Evolutionary conservation across 2,797 vertebrate genomes (phyloP).

Genomic region (Coendou prehensilis): DNA sequence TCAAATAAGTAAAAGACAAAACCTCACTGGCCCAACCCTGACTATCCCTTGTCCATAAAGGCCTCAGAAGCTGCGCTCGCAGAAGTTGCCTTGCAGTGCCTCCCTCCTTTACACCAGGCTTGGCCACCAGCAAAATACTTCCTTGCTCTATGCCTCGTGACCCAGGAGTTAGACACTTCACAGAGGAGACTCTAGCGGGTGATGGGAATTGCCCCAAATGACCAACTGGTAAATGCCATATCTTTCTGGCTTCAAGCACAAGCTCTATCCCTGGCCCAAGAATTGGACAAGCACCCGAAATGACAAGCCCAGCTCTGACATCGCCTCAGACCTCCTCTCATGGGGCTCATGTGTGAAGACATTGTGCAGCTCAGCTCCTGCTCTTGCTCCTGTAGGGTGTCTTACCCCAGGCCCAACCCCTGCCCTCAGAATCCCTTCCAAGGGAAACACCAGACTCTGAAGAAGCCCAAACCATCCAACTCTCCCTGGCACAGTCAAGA

Average conservation of each 20-base stretch:
- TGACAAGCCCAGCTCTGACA: background rate
- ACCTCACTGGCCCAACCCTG: background rate
- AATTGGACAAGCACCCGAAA: background rate
- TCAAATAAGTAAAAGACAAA: background rate
- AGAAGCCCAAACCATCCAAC: constrained; percentile 38
- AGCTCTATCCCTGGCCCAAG: background rate
- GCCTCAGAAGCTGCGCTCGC: background rate
- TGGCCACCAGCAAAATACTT: constrained; percentile 28
- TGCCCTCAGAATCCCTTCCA: constrained; percentile 27
- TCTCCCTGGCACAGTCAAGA: constrained; percentile 10
- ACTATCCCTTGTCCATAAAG: background rate
- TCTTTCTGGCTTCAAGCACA: constrained; percentile 22
- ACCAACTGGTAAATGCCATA: constrained; percentile 8
- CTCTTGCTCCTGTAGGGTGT: background rate
- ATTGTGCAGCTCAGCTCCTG: background rate
- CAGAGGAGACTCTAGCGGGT: background rate
- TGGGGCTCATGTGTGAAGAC: background rate
- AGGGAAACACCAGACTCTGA: constrained; percentile 46
- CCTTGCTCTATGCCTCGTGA: background rate
- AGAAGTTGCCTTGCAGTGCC: background rate
- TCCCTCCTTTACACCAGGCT: background rate
- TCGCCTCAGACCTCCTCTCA: background rate
- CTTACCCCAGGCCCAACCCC: background rate
- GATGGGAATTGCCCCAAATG: background rate
- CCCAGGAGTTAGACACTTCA: background rate